phyloP scores from a whole-genome alignment of 2,888 invertebrate species.

The Agriopis leucophaearia region DNA sequence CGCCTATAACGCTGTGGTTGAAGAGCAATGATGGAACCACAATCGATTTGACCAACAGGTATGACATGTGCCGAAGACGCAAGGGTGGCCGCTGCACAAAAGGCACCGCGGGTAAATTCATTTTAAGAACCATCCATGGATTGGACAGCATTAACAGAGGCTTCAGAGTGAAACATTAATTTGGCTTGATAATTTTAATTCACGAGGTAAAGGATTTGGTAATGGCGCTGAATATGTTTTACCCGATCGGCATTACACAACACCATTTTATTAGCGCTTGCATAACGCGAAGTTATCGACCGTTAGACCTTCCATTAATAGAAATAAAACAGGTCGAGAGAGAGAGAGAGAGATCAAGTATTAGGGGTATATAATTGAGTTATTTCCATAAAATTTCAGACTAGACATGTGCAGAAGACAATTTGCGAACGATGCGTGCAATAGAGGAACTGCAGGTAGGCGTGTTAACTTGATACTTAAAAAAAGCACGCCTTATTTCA shows the following conservation, averaged over 20 bases:
- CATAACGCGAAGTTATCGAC: constrained; percentile 44
- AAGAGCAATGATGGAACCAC: constrained; percentile 65
- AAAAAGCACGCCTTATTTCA: constrained; percentile 80
- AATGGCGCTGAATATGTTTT: constrained; percentile 82
- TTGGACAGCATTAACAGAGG: constrained; percentile 81
- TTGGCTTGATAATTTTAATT: constrained; percentile 79
- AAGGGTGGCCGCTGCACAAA: constrained; percentile 99
- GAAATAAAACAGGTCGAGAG: constrained; percentile 40
- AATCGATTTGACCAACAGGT: constrained; percentile 90
- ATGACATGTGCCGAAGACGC: constrained; percentile 98
- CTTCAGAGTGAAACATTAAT: constrained; percentile 78
- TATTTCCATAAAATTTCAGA: constrained; percentile 92
- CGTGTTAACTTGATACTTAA: constrained; percentile 74
- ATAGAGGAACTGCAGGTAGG: constrained; percentile 99
- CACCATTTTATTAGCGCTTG: constrained; percentile 48
- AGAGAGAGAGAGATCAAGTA: constrained; percentile 18
- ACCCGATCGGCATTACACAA: constrained; percentile 47
- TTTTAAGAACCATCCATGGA: constrained; percentile 70
- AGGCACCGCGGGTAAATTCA: constrained; percentile 97
- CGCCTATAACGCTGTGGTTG: constrained; percentile 51
- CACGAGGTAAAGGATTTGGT: constrained; percentile 84
- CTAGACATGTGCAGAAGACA: constrained; percentile 99
- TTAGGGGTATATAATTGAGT: constrained; percentile 63
- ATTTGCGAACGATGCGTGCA: constrained; percentile 97
- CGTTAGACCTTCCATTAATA: constrained; percentile 49